phyloP scores from a whole-genome alignment of 2,888 invertebrate species.

The Rhaphigaster nebulosa region DNA sequence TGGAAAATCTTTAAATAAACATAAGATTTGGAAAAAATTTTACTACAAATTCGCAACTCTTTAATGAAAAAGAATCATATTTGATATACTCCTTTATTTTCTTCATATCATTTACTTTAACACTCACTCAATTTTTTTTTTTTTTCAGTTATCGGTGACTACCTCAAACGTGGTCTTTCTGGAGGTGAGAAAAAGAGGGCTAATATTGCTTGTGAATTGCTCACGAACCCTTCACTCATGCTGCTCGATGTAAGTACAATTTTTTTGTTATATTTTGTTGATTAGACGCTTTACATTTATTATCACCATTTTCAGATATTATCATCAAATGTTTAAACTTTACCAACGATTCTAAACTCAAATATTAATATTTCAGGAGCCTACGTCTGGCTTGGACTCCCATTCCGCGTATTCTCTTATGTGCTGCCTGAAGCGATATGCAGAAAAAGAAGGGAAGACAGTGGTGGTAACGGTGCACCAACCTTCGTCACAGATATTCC shows the following conservation, averaged over 20 bases:
- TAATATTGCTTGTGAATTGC: constrained; percentile 85
- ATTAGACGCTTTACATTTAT: not conserved
- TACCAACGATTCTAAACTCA: not conserved
- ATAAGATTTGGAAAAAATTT: no score
- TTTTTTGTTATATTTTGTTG: not conserved
- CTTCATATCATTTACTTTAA: not conserved
- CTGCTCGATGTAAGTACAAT: constrained; percentile 79
- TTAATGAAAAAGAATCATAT: not conserved
- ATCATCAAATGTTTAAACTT: not conserved
- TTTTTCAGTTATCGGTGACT: constrained; percentile 78
- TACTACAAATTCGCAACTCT: not conserved
- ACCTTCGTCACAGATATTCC: constrained; percentile 87
- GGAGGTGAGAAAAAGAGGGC: constrained; percentile 88
- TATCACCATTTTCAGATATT: not conserved
- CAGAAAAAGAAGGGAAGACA: constrained; percentile 82
- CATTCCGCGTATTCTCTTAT: constrained; percentile 83
- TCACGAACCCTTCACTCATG: constrained; percentile 85
- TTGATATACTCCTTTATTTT: not conserved
- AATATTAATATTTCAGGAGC: constrained; percentile 74
- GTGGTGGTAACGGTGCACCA: constrained; percentile 86
- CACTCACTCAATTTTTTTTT: not conserved
- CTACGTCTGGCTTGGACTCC: constrained; percentile 86
- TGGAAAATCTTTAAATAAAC: no score
- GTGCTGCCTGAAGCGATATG: constrained; percentile 80
- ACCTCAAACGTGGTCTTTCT: constrained; percentile 81